Evolutionary conservation across 2,888 invertebrate species (phyloP).

Genomic region (Plagiodera versicolora): DNA sequence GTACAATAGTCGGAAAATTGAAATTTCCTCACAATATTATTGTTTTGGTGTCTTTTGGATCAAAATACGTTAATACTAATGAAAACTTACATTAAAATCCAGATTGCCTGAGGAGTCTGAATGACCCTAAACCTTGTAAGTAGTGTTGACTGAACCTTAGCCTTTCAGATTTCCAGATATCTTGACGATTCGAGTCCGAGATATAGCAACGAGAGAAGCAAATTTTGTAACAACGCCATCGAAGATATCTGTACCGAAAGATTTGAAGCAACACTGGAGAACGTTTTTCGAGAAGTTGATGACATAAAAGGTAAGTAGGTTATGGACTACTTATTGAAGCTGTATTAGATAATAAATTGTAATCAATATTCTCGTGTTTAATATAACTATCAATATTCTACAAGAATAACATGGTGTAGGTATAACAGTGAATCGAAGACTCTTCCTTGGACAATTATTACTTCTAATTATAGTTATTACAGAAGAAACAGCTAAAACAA

Average conservation of each 20-base stretch:
- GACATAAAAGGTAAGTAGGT: conserved; percentile 34
- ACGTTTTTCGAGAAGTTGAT: conserved; percentile 37
- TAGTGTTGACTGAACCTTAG: background rate
- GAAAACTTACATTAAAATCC: too few relatives aligned
- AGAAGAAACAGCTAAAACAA: background rate
- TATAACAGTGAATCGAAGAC: background rate
- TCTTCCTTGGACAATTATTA: background rate
- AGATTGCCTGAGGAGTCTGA: too few relatives aligned
- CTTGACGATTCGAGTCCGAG: conserved; percentile 19
- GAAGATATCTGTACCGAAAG: conserved; percentile 22
- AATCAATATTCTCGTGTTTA: conserved; percentile 1
- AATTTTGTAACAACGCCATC: conserved; percentile 21
- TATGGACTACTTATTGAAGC: background rate
- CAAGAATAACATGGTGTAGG: background rate
- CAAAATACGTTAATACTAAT: too few relatives aligned
- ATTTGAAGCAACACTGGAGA: conserved; percentile 30
- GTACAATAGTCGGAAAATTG: too few relatives aligned
- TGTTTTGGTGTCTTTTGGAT: too few relatives aligned
- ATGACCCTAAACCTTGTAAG: background rate
- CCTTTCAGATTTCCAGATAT: conserved; percentile 24
- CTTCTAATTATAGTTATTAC: background rate
- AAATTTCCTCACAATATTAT: too few relatives aligned
- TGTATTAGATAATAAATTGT: conserved; percentile 5
- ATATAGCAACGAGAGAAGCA: conserved; percentile 23
- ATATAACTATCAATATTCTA: background rate